phyloP scores from a whole-genome alignment of 1,140 invertebrate genomes.

The Trachymyrmex cornetzi region DNA sequence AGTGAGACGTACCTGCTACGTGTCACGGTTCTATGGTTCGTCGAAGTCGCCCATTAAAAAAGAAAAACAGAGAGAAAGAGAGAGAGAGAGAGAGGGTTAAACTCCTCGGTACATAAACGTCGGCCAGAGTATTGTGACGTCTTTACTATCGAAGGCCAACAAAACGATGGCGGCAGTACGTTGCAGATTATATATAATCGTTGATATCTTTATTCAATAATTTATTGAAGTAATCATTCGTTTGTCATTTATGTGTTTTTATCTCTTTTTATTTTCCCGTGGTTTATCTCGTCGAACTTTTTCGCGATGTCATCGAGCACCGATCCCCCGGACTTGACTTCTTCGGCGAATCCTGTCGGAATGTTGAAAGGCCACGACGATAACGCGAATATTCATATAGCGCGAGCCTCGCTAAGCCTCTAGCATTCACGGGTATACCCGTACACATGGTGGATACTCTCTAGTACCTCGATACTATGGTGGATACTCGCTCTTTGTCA shows the following conservation, averaged over 20 bases:
- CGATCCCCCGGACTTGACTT: not conserved
- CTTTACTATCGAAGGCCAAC: not conserved
- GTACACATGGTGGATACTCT: conserved; percentile 50
- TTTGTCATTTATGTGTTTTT: not conserved
- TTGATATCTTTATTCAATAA: not conserved
- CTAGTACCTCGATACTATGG: conserved; percentile 64
- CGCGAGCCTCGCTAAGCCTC: conserved; percentile 15
- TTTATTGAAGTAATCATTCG: conserved; percentile 18
- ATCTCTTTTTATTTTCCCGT: not conserved
- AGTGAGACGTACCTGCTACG: conserved; percentile 60
- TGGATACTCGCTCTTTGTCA: conserved; percentile 72
- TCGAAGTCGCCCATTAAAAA: conserved; percentile 34
- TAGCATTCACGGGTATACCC: conserved; percentile 40
- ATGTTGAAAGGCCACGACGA: conserved; percentile 19
- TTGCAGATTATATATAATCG: not conserved
- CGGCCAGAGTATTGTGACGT: conserved; percentile 9
- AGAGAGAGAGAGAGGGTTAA: conserved; percentile 28
- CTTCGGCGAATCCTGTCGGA: conserved; percentile 5
- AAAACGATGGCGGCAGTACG: not conserved
- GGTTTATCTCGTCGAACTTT: not conserved
- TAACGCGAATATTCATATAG: conserved; percentile 38
- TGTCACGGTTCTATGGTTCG: conserved; percentile 50
- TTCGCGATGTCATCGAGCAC: not conserved
- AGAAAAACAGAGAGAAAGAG: not conserved
- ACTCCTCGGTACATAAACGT: conserved; percentile 18